phyloP scores from a whole-genome alignment of 2,888 invertebrate genomes.

The Ganaspis brasiliensis region DNA sequence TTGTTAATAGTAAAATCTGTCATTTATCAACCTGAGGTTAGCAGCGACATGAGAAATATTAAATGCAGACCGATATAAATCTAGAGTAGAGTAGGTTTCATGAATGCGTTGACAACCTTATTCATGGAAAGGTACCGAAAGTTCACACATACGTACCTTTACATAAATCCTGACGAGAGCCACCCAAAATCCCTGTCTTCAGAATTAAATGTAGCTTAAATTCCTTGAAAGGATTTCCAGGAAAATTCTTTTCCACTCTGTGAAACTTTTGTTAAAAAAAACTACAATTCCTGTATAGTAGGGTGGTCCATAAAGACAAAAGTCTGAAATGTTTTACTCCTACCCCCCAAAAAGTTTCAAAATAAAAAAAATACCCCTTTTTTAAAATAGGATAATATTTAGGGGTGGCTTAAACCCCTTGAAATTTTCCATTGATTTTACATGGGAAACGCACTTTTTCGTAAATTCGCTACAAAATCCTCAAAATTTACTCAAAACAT shows the following conservation, averaged over 20 bases:
- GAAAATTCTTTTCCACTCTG: background rate
- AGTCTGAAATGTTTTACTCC: too few relatives aligned
- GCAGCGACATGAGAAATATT: constrained; percentile 12
- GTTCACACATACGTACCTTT: constrained; percentile 22
- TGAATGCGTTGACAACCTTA: constrained; percentile 35
- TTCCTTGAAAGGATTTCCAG: constrained; percentile 24
- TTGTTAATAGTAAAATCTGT: background rate
- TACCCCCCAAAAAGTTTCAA: too few relatives aligned
- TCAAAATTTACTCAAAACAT: too few relatives aligned
- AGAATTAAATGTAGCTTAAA: constrained; percentile 37
- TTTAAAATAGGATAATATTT: background rate
- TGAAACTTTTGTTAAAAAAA: background rate
- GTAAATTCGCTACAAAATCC: too few relatives aligned
- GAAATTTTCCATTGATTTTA: too few relatives aligned
- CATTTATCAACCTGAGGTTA: constrained; percentile 9
- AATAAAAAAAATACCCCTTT: background rate
- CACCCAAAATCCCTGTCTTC: constrained; percentile 12
- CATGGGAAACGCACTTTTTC: too few relatives aligned
- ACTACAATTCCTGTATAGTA: background rate
- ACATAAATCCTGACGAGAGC: constrained; percentile 31
- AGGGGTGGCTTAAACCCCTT: too few relatives aligned
- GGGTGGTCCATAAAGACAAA: too few relatives aligned
- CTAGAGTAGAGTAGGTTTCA: constrained; percentile 6
- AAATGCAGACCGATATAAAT: constrained; percentile 40
- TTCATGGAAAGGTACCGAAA: constrained; percentile 17